These are phyloP conservation scores for Plectropomus leopardus DNA, from an alignment of 2,113 vertebrate genomes.

Conservation along the genomic window DNA sequence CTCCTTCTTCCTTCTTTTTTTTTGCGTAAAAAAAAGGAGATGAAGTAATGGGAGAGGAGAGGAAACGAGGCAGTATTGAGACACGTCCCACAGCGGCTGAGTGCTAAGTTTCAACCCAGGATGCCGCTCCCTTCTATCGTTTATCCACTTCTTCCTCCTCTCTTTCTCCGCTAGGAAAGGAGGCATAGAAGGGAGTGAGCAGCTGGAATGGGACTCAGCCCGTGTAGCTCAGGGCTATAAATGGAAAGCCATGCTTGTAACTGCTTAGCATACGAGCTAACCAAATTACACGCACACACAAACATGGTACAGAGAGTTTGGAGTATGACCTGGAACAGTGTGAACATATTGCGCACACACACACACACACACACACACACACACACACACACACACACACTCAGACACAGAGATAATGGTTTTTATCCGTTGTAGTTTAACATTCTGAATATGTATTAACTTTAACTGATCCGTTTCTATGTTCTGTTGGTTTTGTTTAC, in stretches of 20 bases:
- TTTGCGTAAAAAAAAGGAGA: constrained; percentile 34
- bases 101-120: constrained; percentile 30
- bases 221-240: constrained; percentile 23
- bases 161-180: constrained; percentile 1
- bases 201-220: constrained; percentile 46
- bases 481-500: constrained; percentile 74
- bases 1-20: constrained; percentile 1
- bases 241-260: constrained; percentile 39
- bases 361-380: constrained; percentile 34
- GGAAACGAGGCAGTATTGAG: constrained; percentile 48
- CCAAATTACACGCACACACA: constrained; percentile 33
- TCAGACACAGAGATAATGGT: constrained; percentile 1
- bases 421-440: constrained; percentile 59
- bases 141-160: background rate
- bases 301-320: constrained; percentile 52
- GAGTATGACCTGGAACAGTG: constrained; percentile 3
- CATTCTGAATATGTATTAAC: constrained; percentile 67
- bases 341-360: background rate
- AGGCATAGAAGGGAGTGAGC: constrained; percentile 44
- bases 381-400: constrained; percentile 20
- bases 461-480: constrained; percentile 85
- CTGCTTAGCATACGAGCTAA: constrained; percentile 45
- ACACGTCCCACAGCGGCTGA: constrained; percentile 31
- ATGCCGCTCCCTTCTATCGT: constrained; percentile 8
- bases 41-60: constrained; percentile 38